Evolutionary conservation across 2,797 vertebrate genomes (phyloP).

Genomic region (Takifugu ocellatus): DNA sequence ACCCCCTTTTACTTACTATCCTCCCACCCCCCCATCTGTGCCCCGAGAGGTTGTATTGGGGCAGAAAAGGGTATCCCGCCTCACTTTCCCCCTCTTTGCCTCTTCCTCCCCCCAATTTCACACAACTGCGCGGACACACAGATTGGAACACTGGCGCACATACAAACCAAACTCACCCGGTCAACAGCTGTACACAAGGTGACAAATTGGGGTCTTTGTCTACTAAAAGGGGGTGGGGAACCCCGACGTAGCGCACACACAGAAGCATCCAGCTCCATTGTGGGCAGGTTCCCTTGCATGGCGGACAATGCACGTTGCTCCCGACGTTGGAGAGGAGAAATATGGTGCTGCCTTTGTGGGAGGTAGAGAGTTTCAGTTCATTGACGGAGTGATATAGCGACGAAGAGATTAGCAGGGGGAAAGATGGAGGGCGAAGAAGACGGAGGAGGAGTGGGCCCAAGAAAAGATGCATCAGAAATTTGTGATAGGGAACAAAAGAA

Average conservation of each 20-base stretch:
- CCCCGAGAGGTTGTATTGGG: constrained; percentile 45
- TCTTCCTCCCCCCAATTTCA: constrained; percentile 45
- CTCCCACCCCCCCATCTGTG: constrained; percentile 10
- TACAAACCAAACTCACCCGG: constrained; percentile 62
- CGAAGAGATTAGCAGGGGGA: constrained; percentile 66
- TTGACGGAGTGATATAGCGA: constrained; percentile 70
- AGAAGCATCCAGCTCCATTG: constrained; percentile 58
- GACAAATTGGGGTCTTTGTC: constrained; percentile 78
- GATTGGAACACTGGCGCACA: constrained; percentile 42
- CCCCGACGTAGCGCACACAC: constrained; percentile 29
- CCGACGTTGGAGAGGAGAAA: constrained; percentile 69
- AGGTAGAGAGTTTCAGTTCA: constrained; percentile 73
- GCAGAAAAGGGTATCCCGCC: constrained; percentile 52
- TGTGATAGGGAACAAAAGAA: constrained; percentile 16
- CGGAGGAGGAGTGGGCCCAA: background rate
- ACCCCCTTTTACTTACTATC: constrained; percentile 62
- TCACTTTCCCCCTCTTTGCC: constrained; percentile 35
- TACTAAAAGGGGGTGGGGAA: constrained; percentile 62
- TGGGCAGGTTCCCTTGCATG: constrained; percentile 52
- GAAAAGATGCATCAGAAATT: constrained; percentile 21
- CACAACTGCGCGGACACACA: constrained; percentile 29
- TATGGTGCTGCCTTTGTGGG: constrained; percentile 74
- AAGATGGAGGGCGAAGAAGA: constrained; percentile 63
- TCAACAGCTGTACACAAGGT: constrained; percentile 76
- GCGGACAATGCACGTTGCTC: constrained; percentile 60